Percentiles rank a stretch among this genome's conserved stretches.
Conservation (phyloP, 2,113 vertebrate species). For the Oncorhynchus kisutch region DNA sequence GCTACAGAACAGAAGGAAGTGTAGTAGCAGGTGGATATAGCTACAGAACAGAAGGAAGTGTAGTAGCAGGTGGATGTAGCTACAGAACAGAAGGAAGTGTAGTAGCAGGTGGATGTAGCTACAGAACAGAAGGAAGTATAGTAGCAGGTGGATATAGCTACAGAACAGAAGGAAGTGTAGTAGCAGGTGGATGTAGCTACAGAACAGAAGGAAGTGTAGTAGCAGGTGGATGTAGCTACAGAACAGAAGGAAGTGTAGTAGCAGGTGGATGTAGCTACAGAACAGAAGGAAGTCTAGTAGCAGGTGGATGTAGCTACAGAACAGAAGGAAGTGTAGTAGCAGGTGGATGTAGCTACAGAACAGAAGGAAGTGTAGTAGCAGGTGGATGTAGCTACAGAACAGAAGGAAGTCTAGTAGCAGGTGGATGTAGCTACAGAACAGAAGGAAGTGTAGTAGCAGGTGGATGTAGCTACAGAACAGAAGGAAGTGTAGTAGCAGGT, state of each 20-base stretch:
- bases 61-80: slow-evolving; percentile 9
- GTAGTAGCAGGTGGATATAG: slow-evolving; percentile 12
- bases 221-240: slow-evolving; percentile 5
- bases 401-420: slow-evolving; percentile 16
- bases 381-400: slow-evolving; percentile 4
- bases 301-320: background rate
- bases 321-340: slow-evolving; percentile 21
- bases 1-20: background rate
- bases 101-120: slow-evolving; percentile 6
- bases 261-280: background rate
- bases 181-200: slow-evolving; percentile 5
- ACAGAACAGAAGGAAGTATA: slow-evolving; percentile 7
- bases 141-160: slow-evolving; percentile 5
- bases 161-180: slow-evolving; percentile 9
- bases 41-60: slow-evolving; percentile 4
- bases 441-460: slow-evolving; percentile 15
- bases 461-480: slow-evolving; percentile 2
- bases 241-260: slow-evolving; percentile 15
- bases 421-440: slow-evolving; percentile 2
- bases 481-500: slow-evolving; percentile 17
- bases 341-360: background rate
- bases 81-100: slow-evolving; percentile 7
- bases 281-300: slow-evolving; percentile 18
- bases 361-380: slow-evolving; percentile 23
- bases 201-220: slow-evolving; percentile 9